phyloP scores from a whole-genome alignment of 2,888 invertebrate genomes.

The Dilophus febrilis region DNA sequence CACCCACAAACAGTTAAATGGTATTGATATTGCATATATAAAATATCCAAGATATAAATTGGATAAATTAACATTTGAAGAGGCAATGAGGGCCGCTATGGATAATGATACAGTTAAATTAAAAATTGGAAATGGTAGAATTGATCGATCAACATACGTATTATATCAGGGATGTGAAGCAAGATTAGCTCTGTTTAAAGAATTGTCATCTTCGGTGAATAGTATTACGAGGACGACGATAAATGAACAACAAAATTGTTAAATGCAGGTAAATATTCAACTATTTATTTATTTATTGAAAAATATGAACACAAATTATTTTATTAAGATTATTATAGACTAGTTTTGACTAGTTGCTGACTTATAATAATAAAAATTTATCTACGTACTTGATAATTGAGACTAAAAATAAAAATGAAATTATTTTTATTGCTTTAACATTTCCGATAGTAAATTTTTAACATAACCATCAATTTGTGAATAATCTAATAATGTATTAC shows the following conservation, averaged over 20 bases:
- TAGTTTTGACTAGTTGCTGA: no score
- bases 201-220: constrained; percentile 11
- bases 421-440: constrained; percentile 9
- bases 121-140: constrained; percentile 24
- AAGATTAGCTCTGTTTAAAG: constrained; percentile 24
- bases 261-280: no score
- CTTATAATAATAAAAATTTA: no score
- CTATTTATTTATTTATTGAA: no score
- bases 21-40: constrained; percentile 31
- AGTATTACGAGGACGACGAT: no score
- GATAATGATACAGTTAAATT: constrained; percentile 27
- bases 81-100: constrained; percentile 36
- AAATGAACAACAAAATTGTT: no score
- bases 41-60: constrained; percentile 35
- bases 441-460: constrained; percentile 34
- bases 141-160: constrained; percentile 23
- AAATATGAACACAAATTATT: no score
- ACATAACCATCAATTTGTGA: constrained; percentile 66
- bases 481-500: constrained; percentile 61
- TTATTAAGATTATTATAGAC: no score
- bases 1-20: constrained; percentile 38
- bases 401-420: no score
- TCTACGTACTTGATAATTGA: no score
- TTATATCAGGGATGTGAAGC: constrained; percentile 30
- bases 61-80: constrained; percentile 34